Evolutionary conservation across 2,888 invertebrate species (phyloP).

Genomic region (Eueremaeus valkanovi): DNA sequence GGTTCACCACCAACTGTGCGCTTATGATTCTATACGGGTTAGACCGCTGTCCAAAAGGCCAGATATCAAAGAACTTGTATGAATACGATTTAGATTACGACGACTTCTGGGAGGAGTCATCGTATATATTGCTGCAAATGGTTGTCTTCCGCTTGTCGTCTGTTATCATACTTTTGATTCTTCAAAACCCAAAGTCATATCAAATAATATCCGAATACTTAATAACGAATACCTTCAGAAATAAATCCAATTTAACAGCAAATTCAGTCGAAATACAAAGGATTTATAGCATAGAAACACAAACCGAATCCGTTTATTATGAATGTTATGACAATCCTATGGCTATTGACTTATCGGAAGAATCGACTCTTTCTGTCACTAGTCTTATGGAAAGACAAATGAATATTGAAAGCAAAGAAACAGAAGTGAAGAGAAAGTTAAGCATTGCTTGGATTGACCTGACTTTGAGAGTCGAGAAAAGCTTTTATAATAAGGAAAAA

Average conservation of each 20-base stretch:
- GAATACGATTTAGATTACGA: background rate
- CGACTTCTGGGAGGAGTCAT: background rate
- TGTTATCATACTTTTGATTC: background rate
- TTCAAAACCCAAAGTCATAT: background rate
- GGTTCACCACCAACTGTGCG: background rate
- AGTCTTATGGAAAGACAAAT: background rate
- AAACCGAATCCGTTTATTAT: too few relatives aligned
- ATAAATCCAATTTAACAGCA: background rate
- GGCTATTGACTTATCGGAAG: background rate
- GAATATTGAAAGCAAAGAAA: background rate
- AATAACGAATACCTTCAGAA: background rate
- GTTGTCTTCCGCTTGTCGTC: background rate
- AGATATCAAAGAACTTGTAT: background rate
- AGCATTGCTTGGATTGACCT: background rate
- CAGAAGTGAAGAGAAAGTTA: background rate
- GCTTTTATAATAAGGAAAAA: background rate
- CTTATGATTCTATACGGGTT: background rate
- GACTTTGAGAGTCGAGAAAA: background rate
- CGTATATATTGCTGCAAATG: background rate
- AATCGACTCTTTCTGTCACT: background rate
- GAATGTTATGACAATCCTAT: background rate
- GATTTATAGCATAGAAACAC: background rate
- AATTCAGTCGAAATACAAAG: background rate
- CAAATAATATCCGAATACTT: background rate
- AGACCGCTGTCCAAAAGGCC: background rate